A percentile compares a stretch with the other conserved stretches of the same genome.
Evolutionary conservation across 2,888 invertebrate genomes (phyloP).

Genomic region (Macrostomum cliftonense): DNA sequence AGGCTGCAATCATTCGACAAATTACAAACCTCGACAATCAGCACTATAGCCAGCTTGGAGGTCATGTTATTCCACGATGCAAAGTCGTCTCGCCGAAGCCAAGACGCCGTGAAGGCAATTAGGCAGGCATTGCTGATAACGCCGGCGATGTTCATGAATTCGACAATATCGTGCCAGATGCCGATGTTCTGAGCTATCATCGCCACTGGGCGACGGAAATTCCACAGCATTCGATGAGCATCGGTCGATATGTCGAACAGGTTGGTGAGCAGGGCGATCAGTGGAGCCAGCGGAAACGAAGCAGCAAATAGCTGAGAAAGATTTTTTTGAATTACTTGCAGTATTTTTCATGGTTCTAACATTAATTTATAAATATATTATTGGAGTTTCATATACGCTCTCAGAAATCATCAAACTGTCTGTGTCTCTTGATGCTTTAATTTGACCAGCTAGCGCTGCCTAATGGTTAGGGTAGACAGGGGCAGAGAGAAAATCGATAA

Average conservation of each 20-base stretch:
- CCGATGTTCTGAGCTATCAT: conserved; percentile 38
- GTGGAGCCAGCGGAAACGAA: conserved; percentile 40
- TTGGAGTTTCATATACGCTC: no score
- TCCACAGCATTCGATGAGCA: conserved; percentile 36
- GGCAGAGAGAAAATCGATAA: no score
- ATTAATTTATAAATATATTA: background rate
- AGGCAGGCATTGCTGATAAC: conserved; percentile 40
- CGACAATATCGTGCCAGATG: conserved; percentile 39
- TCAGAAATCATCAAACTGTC: no score
- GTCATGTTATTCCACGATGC: no score
- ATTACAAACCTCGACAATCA: no score
- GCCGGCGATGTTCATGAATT: conserved; percentile 37
- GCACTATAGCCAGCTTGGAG: no score
- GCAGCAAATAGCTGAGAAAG: conserved; percentile 39
- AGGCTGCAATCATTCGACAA: no score
- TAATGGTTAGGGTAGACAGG: no score
- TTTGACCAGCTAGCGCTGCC: no score
- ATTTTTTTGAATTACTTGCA: no score
- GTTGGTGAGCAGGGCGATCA: conserved; percentile 36
- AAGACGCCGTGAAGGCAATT: conserved; percentile 37
- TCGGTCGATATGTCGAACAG: conserved; percentile 37
- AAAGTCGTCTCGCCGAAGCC: conserved; percentile 13
- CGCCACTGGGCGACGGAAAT: conserved; percentile 36
- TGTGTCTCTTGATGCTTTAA: no score
- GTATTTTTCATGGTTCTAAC: no score